Evolutionary conservation across 2,113 vertebrate species (phyloP), one percentile per base, ranked within the genome.

Genomic region (Dipodomys ordii): DNA sequence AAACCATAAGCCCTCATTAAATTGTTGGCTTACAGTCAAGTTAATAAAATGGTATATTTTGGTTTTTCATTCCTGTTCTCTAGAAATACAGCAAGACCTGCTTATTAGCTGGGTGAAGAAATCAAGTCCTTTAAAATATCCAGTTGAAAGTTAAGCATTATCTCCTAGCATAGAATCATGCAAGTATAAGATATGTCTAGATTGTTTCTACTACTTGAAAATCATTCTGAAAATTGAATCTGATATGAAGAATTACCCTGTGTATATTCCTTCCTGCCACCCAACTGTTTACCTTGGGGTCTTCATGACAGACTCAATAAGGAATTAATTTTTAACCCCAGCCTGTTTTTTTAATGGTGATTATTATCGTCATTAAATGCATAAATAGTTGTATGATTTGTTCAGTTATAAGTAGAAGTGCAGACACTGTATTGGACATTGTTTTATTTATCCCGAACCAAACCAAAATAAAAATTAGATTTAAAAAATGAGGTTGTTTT

Each of bases 91-190:
- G 18, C 83, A 85, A 39, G 39, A 39, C 80, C 32, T 86, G 84
- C 60, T 95, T 73, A 87, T 94, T 69, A 93, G 30, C 73, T 90
- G 53, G 46, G 7, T 81, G 30, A 84, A 93, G 93, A 88, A 68
- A 30, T 81, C 27, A 69, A 84, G 44, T 69, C 32, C 65, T 86
- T 80, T 53, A 62, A 90, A 92, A 87, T 91, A 79, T 68, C 12
- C 88, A 90, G 0, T 11, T 86, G 77, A 71, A 35, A n/a, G 18
- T 86, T 88, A 84, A 78, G 39, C 46, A 32, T 78, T 32, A 20
- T 92, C 94, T 67, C 62, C 76, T 68, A 67, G 74, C 79, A 82
- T 80, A 68, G 91, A 93, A 68, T 93, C 86, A 49, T 60, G 64
- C 20, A 62, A 35, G 53, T 73, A 68, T 85, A 94, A 95, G 67